phyloP scores from a whole-genome alignment of 1,140 invertebrate genomes.

The Phenacoccus solenopsis region DNA sequence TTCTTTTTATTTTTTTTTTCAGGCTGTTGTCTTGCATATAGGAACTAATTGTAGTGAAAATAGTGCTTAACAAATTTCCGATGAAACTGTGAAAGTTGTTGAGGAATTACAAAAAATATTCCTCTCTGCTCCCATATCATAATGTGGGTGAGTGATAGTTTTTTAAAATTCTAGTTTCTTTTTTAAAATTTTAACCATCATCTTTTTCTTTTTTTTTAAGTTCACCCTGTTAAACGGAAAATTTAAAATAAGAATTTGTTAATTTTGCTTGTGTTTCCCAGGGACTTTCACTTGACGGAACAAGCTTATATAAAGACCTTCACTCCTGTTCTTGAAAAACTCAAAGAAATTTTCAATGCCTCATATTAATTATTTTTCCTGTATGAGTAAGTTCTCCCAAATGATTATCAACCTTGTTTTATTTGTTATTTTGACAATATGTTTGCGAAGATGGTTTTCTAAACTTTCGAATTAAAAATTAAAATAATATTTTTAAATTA shows the following conservation, averaged over 20 bases:
- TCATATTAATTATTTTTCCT: too few relatives aligned
- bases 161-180: neutral
- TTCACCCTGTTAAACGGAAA: too few relatives aligned
- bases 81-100: constrained; percentile 65
- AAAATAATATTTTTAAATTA: too few relatives aligned
- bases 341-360: constrained; percentile 48
- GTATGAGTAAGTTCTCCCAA: too few relatives aligned
- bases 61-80: constrained; percentile 60
- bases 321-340: constrained; percentile 62
- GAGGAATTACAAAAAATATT: constrained; percentile 57
- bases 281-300: constrained; percentile 67
- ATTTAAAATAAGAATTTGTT: too few relatives aligned
- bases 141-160: constrained; percentile 60
- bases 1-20: constrained; percentile 31
- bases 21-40: constrained; percentile 73
- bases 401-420: too few relatives aligned
- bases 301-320: constrained; percentile 70
- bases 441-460: too few relatives aligned
- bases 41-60: constrained; percentile 76
- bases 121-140: constrained; percentile 63
- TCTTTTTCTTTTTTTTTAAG: neutral
- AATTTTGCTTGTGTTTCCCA: constrained; percentile 36
- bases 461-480: too few relatives aligned
- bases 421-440: too few relatives aligned
- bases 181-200: neutral